phyloP scores from a whole-genome alignment of 2,113 vertebrate genomes.

The Murina feae region DNA sequence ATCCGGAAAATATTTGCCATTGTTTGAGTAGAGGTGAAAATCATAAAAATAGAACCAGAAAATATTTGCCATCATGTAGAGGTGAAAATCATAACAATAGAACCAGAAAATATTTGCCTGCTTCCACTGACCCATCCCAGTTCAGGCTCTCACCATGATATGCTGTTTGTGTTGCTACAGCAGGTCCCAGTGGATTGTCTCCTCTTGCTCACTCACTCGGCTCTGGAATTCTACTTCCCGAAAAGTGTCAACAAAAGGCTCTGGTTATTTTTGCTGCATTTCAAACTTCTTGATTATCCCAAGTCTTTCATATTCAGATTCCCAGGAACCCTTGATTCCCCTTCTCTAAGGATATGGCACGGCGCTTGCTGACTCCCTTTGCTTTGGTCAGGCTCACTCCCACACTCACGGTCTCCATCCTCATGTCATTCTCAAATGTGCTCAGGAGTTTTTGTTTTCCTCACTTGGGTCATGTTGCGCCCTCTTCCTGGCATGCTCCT shows the following conservation, averaged over 20 bases:
- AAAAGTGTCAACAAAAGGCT: neutral
- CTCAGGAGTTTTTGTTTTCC: neutral
- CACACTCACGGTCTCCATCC: neutral
- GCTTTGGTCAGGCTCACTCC: neutral
- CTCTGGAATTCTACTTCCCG: neutral
- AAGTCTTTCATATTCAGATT: neutral
- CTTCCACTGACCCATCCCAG: neutral
- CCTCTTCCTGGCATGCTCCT: neutral
- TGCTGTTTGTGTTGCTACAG: neutral
- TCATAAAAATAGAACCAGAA: neutral
- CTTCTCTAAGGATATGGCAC: accelerated
- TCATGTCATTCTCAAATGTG: neutral
- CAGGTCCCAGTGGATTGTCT: neutral
- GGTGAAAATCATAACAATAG: neutral
- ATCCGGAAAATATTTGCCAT: neutral
- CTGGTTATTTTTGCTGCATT: neutral
- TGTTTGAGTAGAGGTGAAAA: neutral
- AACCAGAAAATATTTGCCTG: neutral
- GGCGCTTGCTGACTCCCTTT: neutral
- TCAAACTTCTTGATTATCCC: neutral
- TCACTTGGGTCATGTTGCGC: neutral
- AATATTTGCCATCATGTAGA: neutral
- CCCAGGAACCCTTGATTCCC: neutral
- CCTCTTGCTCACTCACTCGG: neutral
- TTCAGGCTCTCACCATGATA: neutral